These are phyloP conservation scores for Drosophila diplacantha DNA, from an alignment of 2,888 invertebrate genomes.

Conservation along the genomic window DNA sequence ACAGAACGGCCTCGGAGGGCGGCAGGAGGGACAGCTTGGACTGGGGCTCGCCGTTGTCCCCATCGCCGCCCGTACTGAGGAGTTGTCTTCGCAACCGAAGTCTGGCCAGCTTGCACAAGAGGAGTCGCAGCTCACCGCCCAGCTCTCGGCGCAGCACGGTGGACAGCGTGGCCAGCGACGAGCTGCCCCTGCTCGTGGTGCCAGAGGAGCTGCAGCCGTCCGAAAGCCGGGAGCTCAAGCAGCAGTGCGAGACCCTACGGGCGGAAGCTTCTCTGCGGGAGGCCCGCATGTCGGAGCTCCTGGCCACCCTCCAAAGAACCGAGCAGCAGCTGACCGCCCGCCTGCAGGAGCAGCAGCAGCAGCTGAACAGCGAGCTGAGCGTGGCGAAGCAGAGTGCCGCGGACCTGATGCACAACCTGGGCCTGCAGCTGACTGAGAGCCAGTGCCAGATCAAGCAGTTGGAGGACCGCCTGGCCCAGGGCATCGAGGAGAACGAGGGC, in stretches of 20 bases:
- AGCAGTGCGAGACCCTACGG: slow-evolving; percentile 85
- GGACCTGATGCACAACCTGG: slow-evolving; percentile 84
- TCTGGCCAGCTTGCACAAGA: slow-evolving; percentile 79
- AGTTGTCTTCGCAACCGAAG: slow-evolving; percentile 79
- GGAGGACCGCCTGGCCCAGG: slow-evolving; percentile 81
- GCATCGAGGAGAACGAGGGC: slow-evolving; percentile 87
- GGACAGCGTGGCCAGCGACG: slow-evolving; percentile 80
- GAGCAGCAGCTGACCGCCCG: slow-evolving; percentile 86
- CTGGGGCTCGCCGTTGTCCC: slow-evolving; percentile 86
- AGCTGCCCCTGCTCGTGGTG: slow-evolving; percentile 70
- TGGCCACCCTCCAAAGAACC: slow-evolving; percentile 86
- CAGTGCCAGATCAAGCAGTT: slow-evolving; percentile 79
- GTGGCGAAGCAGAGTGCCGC: slow-evolving; percentile 85
- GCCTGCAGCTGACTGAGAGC: slow-evolving; percentile 83
- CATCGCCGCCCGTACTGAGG: slow-evolving; percentile 83
- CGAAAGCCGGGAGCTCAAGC: slow-evolving; percentile 82
- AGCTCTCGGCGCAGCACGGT: slow-evolving; percentile 82
- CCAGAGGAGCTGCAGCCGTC: slow-evolving; percentile 75
- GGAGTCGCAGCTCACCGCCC: slow-evolving; percentile 82
- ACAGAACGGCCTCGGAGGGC: slow-evolving; percentile 91
- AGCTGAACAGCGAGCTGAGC: slow-evolving; percentile 81
- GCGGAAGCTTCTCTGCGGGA: slow-evolving; percentile 86
- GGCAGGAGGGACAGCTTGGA: slow-evolving; percentile 89
- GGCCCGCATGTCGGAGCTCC: slow-evolving; percentile 87
- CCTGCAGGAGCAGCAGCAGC: slow-evolving; percentile 84